phyloP scores from a whole-genome alignment of 2,888 invertebrate species.

The Glyphotaelius pellucidus region DNA sequence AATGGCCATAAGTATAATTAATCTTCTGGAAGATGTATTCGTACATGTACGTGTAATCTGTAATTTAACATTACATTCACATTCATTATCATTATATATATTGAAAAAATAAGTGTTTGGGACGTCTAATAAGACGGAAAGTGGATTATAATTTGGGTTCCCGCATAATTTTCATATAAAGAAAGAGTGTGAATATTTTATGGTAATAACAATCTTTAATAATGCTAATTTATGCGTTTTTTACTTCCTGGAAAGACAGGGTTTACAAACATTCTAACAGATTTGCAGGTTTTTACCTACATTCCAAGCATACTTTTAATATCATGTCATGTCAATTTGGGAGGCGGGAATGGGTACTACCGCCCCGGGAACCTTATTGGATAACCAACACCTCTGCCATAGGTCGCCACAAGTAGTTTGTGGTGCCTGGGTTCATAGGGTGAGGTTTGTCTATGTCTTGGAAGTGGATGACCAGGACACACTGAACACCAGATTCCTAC shows the following conservation, averaged over 20 bases:
- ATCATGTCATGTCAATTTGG: background rate
- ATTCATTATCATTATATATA: background rate
- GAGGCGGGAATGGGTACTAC: no score
- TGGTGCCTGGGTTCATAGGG: no score
- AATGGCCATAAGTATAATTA: background rate
- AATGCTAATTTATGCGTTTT: constrained; percentile 33
- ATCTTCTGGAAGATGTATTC: background rate
- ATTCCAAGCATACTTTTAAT: background rate
- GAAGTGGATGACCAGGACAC: no score
- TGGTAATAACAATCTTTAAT: background rate
- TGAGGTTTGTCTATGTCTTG: no score
- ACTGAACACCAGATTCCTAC: no score
- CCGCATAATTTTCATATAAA: constrained; percentile 34
- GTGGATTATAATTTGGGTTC: constrained; percentile 33
- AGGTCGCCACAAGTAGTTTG: no score
- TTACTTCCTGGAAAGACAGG: constrained; percentile 33
- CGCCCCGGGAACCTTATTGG: no score
- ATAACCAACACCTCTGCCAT: no score
- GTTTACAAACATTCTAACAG: background rate
- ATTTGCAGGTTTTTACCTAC: background rate
- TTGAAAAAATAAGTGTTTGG: constrained; percentile 3
- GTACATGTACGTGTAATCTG: background rate
- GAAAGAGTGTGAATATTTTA: constrained; percentile 19
- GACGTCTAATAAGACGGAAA: constrained; percentile 34
- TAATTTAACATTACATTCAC: background rate